Conservation (phyloP, 92 coral and sea anemone genomes). For the Diadumene lineata region DNA sequence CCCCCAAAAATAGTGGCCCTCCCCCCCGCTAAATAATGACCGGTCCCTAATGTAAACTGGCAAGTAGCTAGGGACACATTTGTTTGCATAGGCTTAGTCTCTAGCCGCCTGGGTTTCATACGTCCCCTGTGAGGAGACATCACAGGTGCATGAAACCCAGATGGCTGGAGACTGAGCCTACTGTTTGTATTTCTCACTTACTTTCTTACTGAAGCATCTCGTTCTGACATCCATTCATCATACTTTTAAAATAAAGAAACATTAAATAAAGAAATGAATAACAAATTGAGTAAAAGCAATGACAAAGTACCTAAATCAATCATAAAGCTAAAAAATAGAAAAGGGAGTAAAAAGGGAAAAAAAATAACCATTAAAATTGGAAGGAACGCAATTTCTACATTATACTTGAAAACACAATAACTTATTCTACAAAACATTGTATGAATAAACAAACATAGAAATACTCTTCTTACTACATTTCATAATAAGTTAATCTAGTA, state of each 20-base stretch:
- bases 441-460: neutral
- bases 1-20: too few species aligned
- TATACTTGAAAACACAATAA: too few species aligned
- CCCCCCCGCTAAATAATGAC: too few species aligned
- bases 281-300: neutral
- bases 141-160: too few species aligned
- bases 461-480: neutral
- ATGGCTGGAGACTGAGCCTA: too few species aligned
- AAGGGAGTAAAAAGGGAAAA: neutral
- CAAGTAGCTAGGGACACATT: too few species aligned
- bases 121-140: too few species aligned
- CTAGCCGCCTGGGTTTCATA: too few species aligned
- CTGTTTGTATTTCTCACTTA: conserved; percentile 13
- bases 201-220: conserved; percentile 84
- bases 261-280: neutral
- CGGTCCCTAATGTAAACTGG: too few species aligned
- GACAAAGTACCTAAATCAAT: too few species aligned
- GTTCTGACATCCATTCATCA: conserved; percentile 85
- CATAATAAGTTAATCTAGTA: neutral
- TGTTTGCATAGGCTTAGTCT: too few species aligned
- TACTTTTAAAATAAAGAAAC: conserved; percentile 44
- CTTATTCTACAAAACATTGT: neutral
- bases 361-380: neutral
- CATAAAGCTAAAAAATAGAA: neutral
- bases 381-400: too few species aligned